Base-by-base conservation (phyloP, 1,140 invertebrate genomes). In the Ceratoteleas bidentatus region DNA sequence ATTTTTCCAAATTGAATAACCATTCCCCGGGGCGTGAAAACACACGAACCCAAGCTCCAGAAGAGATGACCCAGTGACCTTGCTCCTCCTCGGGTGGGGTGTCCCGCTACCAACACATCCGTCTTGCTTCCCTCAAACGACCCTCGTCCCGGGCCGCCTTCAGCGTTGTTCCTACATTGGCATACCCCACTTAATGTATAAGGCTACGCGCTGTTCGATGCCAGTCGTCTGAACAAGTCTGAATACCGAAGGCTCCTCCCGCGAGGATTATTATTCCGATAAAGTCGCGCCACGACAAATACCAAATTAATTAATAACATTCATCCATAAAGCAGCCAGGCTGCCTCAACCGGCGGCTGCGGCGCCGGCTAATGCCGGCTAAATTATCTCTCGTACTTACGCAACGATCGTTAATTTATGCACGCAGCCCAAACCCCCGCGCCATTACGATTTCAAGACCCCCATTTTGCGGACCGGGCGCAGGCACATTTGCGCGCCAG, bases 261-360 rank as follows among this genome's bases (percentile, higher is more conserved):
- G 7, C 34, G n/a, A 32, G 16, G 58, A 47, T 69, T 77, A 70
- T 76, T 81, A 76, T 81, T 81, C 40, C 52, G 43, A 6, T 52
- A 85, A 81, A 76, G 62, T 73, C 73, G 64, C 57, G 24, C 13
- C 43, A 40, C 73, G 83, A 88, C 84, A 84, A 86, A 83, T 84
- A 83, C 82, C 24, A 83, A 86, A 86, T 86, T 86, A 85, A 84
- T 86, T 85, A 86, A 85, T 85, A 84, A 84, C 80, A 78, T 81
- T 80, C 85, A 78, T 86, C 81, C 75, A 72, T 72, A 72, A 85
- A 85, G 64, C 61, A 57, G 65, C 54, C 61, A 58, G 74, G 78
- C 66, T 78, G 65, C 83, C 74, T 83, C 75, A 85, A 84, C 76
- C 33, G 49, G 60, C 54, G 43, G 65, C 56, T 52, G 45, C 45